Base-by-base conservation (phyloP, 2,113 vertebrate species). In the Sapajus apella region DNA sequence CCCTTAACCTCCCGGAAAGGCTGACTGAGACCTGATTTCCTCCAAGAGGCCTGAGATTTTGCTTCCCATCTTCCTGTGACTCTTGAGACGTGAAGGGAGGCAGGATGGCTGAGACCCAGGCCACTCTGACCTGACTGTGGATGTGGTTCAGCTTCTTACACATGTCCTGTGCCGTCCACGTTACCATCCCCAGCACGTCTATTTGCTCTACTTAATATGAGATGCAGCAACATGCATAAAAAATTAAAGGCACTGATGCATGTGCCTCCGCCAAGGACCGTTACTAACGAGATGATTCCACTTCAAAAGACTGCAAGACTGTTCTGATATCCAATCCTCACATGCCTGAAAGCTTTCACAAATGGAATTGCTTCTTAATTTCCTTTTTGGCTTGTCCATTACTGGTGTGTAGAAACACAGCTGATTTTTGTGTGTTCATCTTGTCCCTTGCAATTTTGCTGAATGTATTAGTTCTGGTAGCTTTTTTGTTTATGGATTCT, bases 11-110 rank as follows among this genome's bases (percentile, higher is more conserved):
- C 72, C 75, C 25, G 23, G 77, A 90, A 88, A 97, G 85, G 79
- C 97, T 97, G 98, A 95, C 92, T 95, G 96, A 95, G 96, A 83
- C 80, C 82, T 45, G 25, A 64, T 95, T 96, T 97, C 96, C 97
- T 96, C 87, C 30, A 50, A 50, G 52, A 47, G 55, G 87, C 90
- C 97, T 92, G 96, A 79, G 77, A 52, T 82, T 87, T 91, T 86
- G 47, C 68, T 83, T 77, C 72, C 52, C 76, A 1, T 73, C 17
- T 96, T 97, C 97, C 95, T 95, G 80, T 90, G 90, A 87, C 93
- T 85, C 80, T 55, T 80, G 79, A 76, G 89, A 94, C 5, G 1
- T 81, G 95, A 77, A 77, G 21, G 64, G 66, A 90, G 72, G 90
- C 87, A 47, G 90, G 37, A 43, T 66, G 73, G 56, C 94, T 11